Conservation (phyloP, 2,113 vertebrate genomes). For the Lathamus discolor region DNA sequence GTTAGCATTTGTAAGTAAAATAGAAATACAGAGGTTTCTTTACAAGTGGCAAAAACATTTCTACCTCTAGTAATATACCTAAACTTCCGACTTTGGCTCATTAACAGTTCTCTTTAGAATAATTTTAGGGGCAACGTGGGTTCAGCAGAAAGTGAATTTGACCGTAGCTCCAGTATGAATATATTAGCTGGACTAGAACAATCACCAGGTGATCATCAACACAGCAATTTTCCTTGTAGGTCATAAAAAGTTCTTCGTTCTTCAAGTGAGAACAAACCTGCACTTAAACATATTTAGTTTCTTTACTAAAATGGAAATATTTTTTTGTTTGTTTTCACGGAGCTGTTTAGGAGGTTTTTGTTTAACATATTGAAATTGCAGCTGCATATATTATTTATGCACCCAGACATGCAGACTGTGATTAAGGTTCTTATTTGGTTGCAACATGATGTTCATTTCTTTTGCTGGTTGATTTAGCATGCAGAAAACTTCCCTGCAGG, state of each 20-base stretch:
- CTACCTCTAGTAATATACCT: background rate
- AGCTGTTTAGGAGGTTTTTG: background rate
- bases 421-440: background rate
- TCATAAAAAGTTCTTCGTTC: background rate
- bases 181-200: background rate
- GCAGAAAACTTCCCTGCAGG: background rate
- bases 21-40: background rate
- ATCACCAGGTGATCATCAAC: background rate
- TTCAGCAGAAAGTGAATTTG: background rate
- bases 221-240: background rate
- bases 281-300: background rate
- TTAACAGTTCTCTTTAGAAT: background rate
- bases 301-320: background rate
- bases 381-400: background rate
- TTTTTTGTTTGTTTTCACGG: background rate
- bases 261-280: background rate
- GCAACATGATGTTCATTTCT: background rate
- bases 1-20: background rate
- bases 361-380: conserved; percentile 1
- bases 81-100: background rate
- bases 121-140: background rate
- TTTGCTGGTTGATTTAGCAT: conserved; percentile 3
- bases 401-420: background rate
- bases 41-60: background rate
- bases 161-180: background rate